A percentile compares a stretch with the other conserved stretches of the same genome.
phyloP scores from a whole-genome alignment of 2,888 invertebrate species.

The Nasonovia ribisnigri region DNA sequence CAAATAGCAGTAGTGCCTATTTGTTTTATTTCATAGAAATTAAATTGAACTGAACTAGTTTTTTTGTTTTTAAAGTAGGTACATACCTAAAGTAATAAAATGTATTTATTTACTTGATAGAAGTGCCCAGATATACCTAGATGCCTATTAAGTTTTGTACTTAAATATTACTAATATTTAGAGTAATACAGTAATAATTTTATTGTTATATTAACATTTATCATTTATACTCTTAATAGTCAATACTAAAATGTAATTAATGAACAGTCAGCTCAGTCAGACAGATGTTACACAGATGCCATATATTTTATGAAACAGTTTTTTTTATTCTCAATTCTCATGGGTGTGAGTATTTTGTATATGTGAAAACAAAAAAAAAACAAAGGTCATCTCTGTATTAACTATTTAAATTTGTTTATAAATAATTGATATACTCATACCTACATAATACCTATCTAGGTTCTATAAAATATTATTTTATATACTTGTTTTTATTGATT shows the following conservation, averaged over 20 bases:
- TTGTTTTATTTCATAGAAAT: background rate
- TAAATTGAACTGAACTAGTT: background rate
- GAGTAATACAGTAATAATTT: background rate
- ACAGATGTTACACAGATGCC: slow-evolving; percentile 62
- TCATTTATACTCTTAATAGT: background rate
- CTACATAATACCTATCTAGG: background rate
- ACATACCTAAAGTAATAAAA: background rate
- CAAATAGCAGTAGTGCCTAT: background rate
- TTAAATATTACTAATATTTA: background rate
- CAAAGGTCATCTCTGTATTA: slow-evolving; percentile 49
- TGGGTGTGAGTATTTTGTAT: slow-evolving; percentile 26
- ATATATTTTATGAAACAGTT: slow-evolving; percentile 44
- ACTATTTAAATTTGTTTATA: slow-evolving; percentile 20
- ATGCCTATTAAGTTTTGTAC: background rate
- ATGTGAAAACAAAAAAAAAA: slow-evolving; percentile 29
- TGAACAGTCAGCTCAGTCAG: slow-evolving; percentile 10
- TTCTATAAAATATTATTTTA: background rate
- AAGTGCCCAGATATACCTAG: no score
- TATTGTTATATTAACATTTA: background rate
- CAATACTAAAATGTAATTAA: slow-evolving; percentile 27
- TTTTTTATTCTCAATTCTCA: slow-evolving; percentile 43
- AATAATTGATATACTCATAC: background rate
- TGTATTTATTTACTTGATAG: background rate
- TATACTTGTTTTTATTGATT: slow-evolving; percentile 36
- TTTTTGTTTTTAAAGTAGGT: background rate